Evolutionary conservation across 1,140 invertebrate species (phyloP), one percentile per base, ranked within the genome.

Genomic region (Lordiphosa clarofinis): DNA sequence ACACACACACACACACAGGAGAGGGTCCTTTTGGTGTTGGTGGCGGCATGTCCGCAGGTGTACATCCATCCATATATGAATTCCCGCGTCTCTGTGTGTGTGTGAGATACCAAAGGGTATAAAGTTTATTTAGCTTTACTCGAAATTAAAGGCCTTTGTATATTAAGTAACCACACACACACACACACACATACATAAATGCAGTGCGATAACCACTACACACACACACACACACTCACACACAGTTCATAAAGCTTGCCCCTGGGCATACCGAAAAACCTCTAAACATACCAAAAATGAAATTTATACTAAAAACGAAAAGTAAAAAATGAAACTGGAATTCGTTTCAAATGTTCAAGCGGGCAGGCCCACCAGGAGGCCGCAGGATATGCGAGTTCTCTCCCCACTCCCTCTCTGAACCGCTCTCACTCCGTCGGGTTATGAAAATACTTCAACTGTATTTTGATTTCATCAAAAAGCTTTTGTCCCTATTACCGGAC

Each of bases 41-140:
- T 82, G 67, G 59, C 78, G 62, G 72, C 72, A 76, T 84, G 76
- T 75, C 75, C 76, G 75, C 72, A 82, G 76, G 75, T 81, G 75
- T 67, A 82, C 70, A 53, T 60, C 39, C 35, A 54, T 8, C 44
- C 12, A 33, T 21, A 54, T n/a, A 37, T 56, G 37, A n/a, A 38
- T 13, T 7, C 11, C 19, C 28, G 40, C 11, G 6, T 6, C 24
- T 19, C 21, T 5, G 24, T 39, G 55, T 38, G 36, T 39, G 53
- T 52, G 47, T 47, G 48, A 82, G 76, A 82, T 72, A 81, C 76
- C 76, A 81, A 81, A 81, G 76, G 76, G 78, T 78, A 82, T 70
- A 82, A 82, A 82, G 78, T 84, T 82, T 84, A 82, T 82, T 82
- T 82, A 84, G 78, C 78, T 84, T 84, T 82, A 84, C 73, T 78